phyloP scores from a whole-genome alignment of 1,140 invertebrate genomes.

The Euwallacea fornicatus region DNA sequence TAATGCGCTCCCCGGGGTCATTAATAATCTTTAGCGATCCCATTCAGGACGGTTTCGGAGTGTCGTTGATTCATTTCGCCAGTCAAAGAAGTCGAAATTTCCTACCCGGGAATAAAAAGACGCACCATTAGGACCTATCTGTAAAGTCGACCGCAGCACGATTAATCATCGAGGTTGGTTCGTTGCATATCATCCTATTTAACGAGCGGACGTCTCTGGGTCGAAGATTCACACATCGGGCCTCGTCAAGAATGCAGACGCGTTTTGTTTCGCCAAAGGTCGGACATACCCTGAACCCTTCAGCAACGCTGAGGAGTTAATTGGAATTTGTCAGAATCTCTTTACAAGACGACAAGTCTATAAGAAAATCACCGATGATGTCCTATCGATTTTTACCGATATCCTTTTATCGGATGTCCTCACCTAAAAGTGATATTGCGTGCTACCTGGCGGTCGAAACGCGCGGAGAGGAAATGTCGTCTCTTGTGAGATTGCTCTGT shows the following conservation, averaged over 20 bases:
- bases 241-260: background rate
- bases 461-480: no score
- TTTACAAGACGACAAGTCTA: no score
- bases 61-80: constrained; percentile 29
- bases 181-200: constrained; percentile 42
- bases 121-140: constrained; percentile 40
- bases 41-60: constrained; percentile 27
- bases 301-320: no score
- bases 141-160: constrained; percentile 34
- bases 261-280: background rate
- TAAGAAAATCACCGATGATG: no score
- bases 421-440: no score
- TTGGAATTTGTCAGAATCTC: no score
- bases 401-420: no score
- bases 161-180: constrained; percentile 34
- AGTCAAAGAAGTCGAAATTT: constrained; percentile 29
- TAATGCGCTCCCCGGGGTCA: constrained; percentile 14
- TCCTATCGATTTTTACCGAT: no score
- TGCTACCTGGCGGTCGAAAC: no score
- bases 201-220: constrained; percentile 33
- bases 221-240: constrained; percentile 29
- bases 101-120: constrained; percentile 27
- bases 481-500: no score
- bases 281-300: no score
- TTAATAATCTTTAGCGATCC: constrained; percentile 36